Base-by-base conservation (phyloP, 1,140 invertebrate species). In the Venturia canescens region DNA sequence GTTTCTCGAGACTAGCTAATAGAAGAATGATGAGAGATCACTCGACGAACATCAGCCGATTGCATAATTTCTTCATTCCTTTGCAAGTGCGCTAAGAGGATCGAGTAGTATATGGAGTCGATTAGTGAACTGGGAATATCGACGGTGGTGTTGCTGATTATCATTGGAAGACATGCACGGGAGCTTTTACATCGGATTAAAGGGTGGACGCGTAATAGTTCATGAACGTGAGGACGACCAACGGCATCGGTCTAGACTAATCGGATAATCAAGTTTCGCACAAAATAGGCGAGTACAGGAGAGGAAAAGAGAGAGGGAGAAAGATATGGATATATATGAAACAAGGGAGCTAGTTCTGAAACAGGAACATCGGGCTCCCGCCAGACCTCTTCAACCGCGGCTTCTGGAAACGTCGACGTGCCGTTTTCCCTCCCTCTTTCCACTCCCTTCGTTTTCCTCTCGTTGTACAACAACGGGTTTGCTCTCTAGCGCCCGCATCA, bases 221-320 rank as follows among this genome's bases (percentile, higher is more conserved):
- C 63, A 74, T 74, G 79, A 82, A 82, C 78, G 80, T 26, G 57
- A 63, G 80, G 70, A 77, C 72, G 80, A 83, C 76, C 72, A 60
- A 26, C 57, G 7, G 63, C 27, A 53, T 48, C 71, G 44, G 16
- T 16, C 79, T 82, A 75, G 83, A 81, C 80, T 86, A 87, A 88
- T 89, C 88, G 82, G 83, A 87, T 89, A 88, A 89, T 89, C 86
- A 86, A 88, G 85, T 89, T 84, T 72, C 84, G 77, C 81, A 79
- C 86, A 86, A 86, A 75, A 75, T 75, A 75, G 72, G 72, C 13
- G 72, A 75, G 7, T 26, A 13, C 84, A 83, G 83, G 83, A 85
- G 84, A 79, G 83, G 84, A 83, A 83, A 83, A 85, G 84, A 79
- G 83, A 31, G 13, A 34, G 13, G 15, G 5, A 44, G 13, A 23